Base-by-base conservation (phyloP, 2,113 vertebrate species). In the Xyrauchen texanus region DNA sequence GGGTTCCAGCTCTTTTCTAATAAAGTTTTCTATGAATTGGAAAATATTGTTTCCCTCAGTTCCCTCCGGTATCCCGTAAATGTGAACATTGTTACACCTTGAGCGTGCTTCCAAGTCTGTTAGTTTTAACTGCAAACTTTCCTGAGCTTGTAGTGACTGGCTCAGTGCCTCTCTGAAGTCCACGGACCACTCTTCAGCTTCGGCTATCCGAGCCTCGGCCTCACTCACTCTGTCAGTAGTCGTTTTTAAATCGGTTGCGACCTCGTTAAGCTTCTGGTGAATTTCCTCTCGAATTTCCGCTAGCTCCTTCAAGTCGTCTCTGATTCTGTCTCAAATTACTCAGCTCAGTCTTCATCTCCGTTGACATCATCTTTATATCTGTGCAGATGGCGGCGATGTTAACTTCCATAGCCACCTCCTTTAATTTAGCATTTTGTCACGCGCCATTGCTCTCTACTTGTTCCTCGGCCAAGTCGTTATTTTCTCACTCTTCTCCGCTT, bases 371-470 rank as follows among this genome's bases (percentile, higher is more conserved):
- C 58, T 61, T 61, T 61, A 61, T 61, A 16, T 21, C 15, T 21
- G 58, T 15, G 58, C 15, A 15, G 58, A 61, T 61, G 58, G n/a
- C 15, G 5, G 58, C n/a, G n/a, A n/a, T n/a, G n/a, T n/a, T n/a
- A n/a, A n/a, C n/a, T n/a, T n/a, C n/a, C n/a, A n/a, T n/a, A 0
- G 0, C 58, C 58, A 15, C 1, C 3, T 3, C 8, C 21, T 7
- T 61, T 21, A 16, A 8, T 0, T 16, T 60, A 2, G 5, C 1
- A 7, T 58, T 58, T 15, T 15, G 4, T 3, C 57, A n/a, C 12
- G 12, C 6, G 57, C 13, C 57, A 58, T 58, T 13, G 15, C 13
- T 13, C 55, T 58, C 13, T 5, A 11, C 13, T 58, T 61, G 15
- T 21, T 16, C 15, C 15, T 21, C 15, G 58, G 58, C 7, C n/a